Evolutionary conservation across 2,113 vertebrate species (phyloP).

Genomic region (Mormyrus lacerda): DNA sequence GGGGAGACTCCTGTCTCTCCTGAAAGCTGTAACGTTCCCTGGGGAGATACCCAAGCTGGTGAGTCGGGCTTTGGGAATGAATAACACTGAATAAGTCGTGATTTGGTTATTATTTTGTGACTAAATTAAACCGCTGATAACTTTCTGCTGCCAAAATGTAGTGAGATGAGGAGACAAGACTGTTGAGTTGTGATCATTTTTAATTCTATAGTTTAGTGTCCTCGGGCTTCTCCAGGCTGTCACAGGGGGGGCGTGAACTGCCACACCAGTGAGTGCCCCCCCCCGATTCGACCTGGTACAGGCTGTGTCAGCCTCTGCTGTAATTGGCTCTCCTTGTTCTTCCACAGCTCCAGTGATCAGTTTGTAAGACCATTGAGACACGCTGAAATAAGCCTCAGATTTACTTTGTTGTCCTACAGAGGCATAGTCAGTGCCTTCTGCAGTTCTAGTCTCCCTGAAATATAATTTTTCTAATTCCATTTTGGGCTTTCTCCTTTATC

Average conservation of each 20-base stretch:
- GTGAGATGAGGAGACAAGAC: neutral
- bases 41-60: neutral
- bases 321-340: neutral
- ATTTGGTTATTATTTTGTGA: neutral
- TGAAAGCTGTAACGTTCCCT: neutral
- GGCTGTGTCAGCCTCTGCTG: neutral
- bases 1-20: neutral
- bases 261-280: constrained; percentile 47
- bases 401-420: neutral
- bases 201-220: constrained; percentile 10
- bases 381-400: neutral
- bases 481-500: no score
- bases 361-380: neutral
- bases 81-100: neutral
- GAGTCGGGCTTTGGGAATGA: neutral
- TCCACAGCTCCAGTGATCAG: neutral
- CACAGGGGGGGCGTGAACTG: neutral
- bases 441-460: no score
- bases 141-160: neutral
- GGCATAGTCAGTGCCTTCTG: no score
- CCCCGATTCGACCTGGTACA: neutral
- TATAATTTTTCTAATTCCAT: no score
- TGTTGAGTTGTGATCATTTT: neutral
- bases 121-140: neutral
- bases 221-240: neutral